These are phyloP conservation scores for Macaria notata DNA, from an alignment of 2,888 invertebrate genomes.

Conservation along the genomic window DNA sequence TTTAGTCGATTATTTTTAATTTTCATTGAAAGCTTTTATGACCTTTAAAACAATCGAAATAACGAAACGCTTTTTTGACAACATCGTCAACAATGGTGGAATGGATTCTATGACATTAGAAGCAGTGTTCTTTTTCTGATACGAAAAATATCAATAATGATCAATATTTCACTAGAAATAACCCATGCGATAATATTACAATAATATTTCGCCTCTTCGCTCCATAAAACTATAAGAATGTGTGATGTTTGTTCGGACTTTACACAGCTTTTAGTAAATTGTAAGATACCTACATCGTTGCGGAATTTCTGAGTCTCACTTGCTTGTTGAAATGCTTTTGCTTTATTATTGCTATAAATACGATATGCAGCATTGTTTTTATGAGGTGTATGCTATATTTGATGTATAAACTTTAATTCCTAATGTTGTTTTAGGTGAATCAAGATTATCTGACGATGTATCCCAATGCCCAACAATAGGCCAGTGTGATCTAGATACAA, in stretches of 20 bases:
- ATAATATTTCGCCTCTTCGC: slow-evolving; percentile 68
- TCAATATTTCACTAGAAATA: slow-evolving; percentile 64
- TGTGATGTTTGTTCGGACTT: slow-evolving; percentile 98
- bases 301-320: slow-evolving; percentile 60
- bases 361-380: slow-evolving; percentile 9
- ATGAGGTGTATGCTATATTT: slow-evolving; percentile 12
- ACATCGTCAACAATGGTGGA: slow-evolving; percentile 81
- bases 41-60: slow-evolving; percentile 1
- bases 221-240: slow-evolving; percentile 83
- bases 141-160: slow-evolving; percentile 79
- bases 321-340: slow-evolving; percentile 43
- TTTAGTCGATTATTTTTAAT: no score
- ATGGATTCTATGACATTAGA: slow-evolving; percentile 75
- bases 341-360: slow-evolving; percentile 30
- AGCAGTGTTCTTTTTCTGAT: slow-evolving; percentile 75
- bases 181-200: slow-evolving; percentile 68
- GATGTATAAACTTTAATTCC: slow-evolving; percentile 22
- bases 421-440: slow-evolving; percentile 87
- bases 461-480: slow-evolving; percentile 88
- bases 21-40: no score
- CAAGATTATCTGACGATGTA: slow-evolving; percentile 89
- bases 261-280: slow-evolving; percentile 92
- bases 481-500: slow-evolving; percentile 91
- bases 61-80: slow-evolving; percentile 75
- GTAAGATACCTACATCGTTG: slow-evolving; percentile 82